Evolutionary conservation across 2,797 vertebrate species (phyloP).

Genomic region (Natrix natrix): DNA sequence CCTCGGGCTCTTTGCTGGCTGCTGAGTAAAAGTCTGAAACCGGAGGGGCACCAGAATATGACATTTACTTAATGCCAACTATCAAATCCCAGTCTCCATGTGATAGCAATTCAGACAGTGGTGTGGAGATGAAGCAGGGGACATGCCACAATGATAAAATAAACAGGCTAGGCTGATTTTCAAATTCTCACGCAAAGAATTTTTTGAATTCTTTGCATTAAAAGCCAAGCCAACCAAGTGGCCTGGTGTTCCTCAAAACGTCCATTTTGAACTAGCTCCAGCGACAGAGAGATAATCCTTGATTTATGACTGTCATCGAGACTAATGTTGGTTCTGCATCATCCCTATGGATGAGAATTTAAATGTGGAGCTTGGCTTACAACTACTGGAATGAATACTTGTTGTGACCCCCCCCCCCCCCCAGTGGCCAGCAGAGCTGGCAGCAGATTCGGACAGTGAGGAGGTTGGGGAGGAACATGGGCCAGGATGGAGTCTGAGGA

Average conservation of each 20-base stretch:
- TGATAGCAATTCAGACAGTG: not conserved
- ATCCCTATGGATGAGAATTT: not conserved
- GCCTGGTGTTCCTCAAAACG: not conserved
- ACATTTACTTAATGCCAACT: conserved; percentile 15
- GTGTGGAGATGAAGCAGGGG: not conserved
- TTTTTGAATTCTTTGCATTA: not conserved
- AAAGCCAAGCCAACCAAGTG: not conserved
- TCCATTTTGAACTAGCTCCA: not conserved
- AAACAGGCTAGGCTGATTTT: not conserved
- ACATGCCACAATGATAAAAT: not conserved
- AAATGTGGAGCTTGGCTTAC: not conserved
- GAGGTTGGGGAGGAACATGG: too few species aligned
- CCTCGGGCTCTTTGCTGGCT: not conserved
- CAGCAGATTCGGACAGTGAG: too few species aligned
- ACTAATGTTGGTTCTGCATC: not conserved
- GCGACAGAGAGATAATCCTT: not conserved
- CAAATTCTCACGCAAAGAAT: not conserved
- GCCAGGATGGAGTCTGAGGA: too few species aligned
- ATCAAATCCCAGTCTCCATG: not conserved
- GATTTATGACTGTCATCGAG: not conserved
- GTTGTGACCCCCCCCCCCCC: too few species aligned
- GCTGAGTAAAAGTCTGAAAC: conserved; percentile 27
- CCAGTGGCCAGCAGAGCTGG: too few species aligned
- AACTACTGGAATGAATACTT: not conserved
- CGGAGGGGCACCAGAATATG: not conserved